These are phyloP conservation scores for Ciconia stormi DNA, from an alignment of 2,113 vertebrate species.

Conservation along the genomic window DNA sequence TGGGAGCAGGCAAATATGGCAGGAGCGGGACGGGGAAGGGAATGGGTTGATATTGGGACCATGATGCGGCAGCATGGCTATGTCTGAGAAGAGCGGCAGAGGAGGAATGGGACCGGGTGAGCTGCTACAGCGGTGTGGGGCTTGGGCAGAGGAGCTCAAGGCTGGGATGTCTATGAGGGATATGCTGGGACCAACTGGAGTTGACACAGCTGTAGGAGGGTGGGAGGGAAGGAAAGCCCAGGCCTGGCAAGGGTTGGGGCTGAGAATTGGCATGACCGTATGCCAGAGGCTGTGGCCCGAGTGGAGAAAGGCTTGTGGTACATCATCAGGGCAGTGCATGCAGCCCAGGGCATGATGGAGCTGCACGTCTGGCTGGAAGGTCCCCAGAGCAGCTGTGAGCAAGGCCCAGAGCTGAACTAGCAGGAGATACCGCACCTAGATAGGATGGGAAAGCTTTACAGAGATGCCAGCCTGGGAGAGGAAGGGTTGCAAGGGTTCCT, in stretches of 20 bases:
- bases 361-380: neutral
- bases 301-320: neutral
- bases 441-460: neutral
- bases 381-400: neutral
- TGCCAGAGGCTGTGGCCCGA: neutral
- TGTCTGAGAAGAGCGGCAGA: neutral
- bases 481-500: neutral
- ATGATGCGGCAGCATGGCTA: neutral
- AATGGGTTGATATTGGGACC: neutral
- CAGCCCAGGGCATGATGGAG: neutral
- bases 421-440: neutral
- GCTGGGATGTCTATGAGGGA: neutral
- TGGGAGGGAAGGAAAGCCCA: neutral
- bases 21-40: neutral
- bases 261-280: neutral
- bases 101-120: neutral
- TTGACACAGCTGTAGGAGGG: neutral
- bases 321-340: neutral
- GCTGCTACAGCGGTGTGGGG: neutral
- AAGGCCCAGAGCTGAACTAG: neutral
- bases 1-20: neutral
- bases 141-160: neutral
- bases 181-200: neutral
- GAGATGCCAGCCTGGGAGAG: neutral
- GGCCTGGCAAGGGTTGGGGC: neutral